Evolutionary conservation across 2,797 vertebrate genomes (phyloP), one percentile per base, ranked within the genome.

Genomic region (Heliangelus exortis): DNA sequence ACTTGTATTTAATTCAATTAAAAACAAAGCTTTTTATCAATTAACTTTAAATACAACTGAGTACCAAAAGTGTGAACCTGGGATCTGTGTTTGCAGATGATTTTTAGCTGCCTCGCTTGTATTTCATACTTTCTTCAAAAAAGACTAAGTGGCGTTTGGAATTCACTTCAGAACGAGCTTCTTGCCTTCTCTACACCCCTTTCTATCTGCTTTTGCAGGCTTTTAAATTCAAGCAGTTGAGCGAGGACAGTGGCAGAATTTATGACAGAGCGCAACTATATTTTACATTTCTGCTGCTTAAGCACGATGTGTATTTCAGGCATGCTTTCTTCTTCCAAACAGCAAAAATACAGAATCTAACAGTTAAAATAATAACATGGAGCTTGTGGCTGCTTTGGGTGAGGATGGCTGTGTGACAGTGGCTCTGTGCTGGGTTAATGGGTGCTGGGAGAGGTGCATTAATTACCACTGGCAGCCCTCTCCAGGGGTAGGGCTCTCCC

Each of bases 1-100:
- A 74, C 33, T 93, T 4, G 2, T 43, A 48, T 50, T 93, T 97
- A 95, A 96, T 97, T 96, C 95, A 96, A 97, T 96, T 96, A 96
- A 93, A 95, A 85, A 4, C 81, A 90, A 90, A 96, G 80, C 83
- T 93, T 94, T 94, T 92, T 77, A 87, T 95, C 94, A 96, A 93
- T 91, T 88, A 55, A 68, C 61, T 95, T 95, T 85, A 92, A 95
- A 92, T 76, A 28, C 53, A 94, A 90, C n/a, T 6, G 4, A 26
- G 96, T 76, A 74, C 54, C 69, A 55, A 89, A 96, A 93, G 91
- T 47, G 66, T 92, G 53, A 93, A 89, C 76, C 62, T 63, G 75
- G 92, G 87, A 86, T 96, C 89, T 69, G 55, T 71, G 82, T 65
- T 88, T 86, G 67, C 7, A n/a, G 77, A 62, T 90, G 41, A 33